Evolutionary conservation across 2,113 vertebrate genomes (phyloP).

Genomic region (human (Homo sapiens)): GRCh38 chr1:158426001-158426500

Average conservation of each 20-base stretch:
- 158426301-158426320: not conserved
- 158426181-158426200: not conserved
- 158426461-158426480: slow-evolving; percentile 7
- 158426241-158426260: not conserved
- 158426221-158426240: not conserved
- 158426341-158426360: not conserved
- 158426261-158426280: not conserved
- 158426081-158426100: not conserved
- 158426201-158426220: not conserved
- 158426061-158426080: not conserved
- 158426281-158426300: not conserved
- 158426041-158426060: not conserved
- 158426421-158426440: slow-evolving; percentile 42
- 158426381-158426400: slow-evolving; percentile 60
- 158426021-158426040: not conserved
- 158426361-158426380: slow-evolving; percentile 41
- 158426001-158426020: not conserved
- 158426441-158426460: slow-evolving; percentile 46
- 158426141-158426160: not conserved
- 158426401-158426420: slow-evolving; percentile 70
- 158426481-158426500: not conserved
- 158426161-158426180: not conserved
- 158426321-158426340: not conserved
- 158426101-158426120: not conserved
- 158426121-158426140: not conserved